A percentile compares a stretch with the other conserved stretches of the same genome.
These are phyloP conservation scores for cat (Felis catus) DNA, from an alignment of 2,113 vertebrate genomes.

Conservation along the genomic window F.catus_Fca126_mat1.0 CM031421.1:88110501-88111000, in stretches of 20 bases:
- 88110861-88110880: background rate
- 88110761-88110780: background rate
- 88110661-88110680: background rate
- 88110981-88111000: background rate
- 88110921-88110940: background rate
- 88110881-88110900: background rate
- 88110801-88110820: background rate
- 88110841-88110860: background rate
- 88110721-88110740: background rate
- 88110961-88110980: background rate
- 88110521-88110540: background rate
- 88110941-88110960: background rate
- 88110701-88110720: background rate
- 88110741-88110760: accelerated
- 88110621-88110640: background rate
- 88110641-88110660: background rate
- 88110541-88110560: background rate
- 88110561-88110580: background rate
- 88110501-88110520: background rate
- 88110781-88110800: background rate
- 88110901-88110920: background rate
- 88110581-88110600: background rate
- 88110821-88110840: background rate
- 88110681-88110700: accelerated
- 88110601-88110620: background rate